phyloP scores from a whole-genome alignment of 2,888 invertebrate species.

The Plebejus melissa region DNA sequence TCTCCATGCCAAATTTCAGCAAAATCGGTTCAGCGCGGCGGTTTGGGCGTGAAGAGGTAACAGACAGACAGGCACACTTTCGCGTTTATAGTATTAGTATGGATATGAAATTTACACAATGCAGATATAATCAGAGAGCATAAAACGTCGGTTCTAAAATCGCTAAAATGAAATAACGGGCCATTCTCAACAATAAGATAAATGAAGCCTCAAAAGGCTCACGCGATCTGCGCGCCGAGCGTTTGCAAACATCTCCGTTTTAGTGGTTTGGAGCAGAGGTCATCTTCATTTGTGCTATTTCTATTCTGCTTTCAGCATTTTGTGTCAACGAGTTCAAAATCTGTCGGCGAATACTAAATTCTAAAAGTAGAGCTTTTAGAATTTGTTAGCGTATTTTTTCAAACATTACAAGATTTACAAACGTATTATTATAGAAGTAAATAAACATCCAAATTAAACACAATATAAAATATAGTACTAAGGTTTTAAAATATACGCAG shows the following conservation, averaged over 20 bases:
- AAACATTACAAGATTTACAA: no score
- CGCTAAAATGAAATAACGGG: not conserved
- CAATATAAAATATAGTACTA: not conserved
- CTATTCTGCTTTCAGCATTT: not conserved
- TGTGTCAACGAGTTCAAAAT: not conserved
- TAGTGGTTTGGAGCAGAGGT: not conserved
- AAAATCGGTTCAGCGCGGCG: no score
- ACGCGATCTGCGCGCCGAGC: not conserved
- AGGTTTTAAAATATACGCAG: not conserved
- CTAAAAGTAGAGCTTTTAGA: not conserved
- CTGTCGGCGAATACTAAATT: not conserved
- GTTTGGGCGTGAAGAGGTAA: no score
- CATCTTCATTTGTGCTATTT: not conserved
- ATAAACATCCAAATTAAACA: no score
- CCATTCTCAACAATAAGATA: not conserved
- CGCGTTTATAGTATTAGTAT: no score
- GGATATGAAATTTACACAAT: not conserved
- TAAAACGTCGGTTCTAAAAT: not conserved
- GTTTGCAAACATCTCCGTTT: not conserved
- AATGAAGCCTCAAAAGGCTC: conserved; percentile 18
- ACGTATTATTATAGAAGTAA: no score
- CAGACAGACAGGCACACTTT: no score
- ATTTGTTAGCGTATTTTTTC: no score
- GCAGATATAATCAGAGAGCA: not conserved
- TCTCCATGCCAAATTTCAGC: no score